These are phyloP conservation scores for Colaptes auratus DNA, from an alignment of 2,113 vertebrate genomes.

Conservation along the genomic window DNA sequence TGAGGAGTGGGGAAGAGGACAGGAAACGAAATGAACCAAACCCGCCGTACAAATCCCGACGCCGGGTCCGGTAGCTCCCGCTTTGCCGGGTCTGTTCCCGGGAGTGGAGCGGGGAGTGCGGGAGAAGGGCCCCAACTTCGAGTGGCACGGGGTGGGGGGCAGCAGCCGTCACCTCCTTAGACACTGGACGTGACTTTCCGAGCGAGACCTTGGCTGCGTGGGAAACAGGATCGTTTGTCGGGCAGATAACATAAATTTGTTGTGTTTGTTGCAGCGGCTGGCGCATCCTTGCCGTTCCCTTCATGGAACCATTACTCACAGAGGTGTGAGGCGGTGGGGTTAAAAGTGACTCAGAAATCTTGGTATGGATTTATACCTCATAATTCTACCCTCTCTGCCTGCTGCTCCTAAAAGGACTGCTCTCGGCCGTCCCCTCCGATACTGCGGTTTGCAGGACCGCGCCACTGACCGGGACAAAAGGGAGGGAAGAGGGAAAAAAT, in stretches of 20 bases:
- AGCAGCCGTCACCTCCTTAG: background rate
- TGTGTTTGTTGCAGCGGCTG: background rate
- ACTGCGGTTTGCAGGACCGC: background rate
- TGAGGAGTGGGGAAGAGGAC: background rate
- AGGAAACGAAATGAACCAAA: background rate
- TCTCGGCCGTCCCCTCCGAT: background rate
- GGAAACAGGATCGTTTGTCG: background rate
- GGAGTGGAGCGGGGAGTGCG: rapidly evolving
- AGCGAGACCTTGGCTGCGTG: background rate
- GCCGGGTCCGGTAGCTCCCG: rapidly evolving
- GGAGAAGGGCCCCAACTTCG: background rate
- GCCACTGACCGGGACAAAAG: background rate
- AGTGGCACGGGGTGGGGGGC: background rate
- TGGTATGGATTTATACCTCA: background rate
- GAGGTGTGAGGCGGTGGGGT: background rate
- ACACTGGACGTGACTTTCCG: background rate
- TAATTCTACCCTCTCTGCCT: background rate
- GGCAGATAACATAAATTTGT: background rate
- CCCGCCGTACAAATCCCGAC: background rate
- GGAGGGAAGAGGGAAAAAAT: background rate
- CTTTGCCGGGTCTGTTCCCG: background rate
- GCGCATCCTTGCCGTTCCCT: background rate
- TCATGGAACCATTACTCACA: background rate
- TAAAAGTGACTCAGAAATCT: background rate
- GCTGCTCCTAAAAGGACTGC: background rate